Base-by-base conservation (phyloP, 2,888 invertebrate species). In the Apamea crenata region DNA sequence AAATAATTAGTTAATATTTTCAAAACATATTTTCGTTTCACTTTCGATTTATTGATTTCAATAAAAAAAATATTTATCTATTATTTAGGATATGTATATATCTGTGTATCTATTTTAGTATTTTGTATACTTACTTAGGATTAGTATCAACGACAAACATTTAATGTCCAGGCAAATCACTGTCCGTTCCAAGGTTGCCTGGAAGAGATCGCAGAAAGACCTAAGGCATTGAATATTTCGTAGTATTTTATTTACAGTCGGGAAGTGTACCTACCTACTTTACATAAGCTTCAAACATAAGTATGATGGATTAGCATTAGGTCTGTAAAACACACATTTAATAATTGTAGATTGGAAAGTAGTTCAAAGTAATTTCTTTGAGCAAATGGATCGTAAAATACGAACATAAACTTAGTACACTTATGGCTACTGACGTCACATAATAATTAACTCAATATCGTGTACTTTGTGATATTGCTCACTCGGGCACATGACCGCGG, bases 341-440 rank as follows among this genome's bases (percentile, higher is more conserved):
- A 74, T 70, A 69, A 81, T 44, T 66, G 53, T 70, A 77, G 63
- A 74, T 84, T 71, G 69, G 65, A 81, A 81, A 80, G 72, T 85
- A 80, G 81, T 89, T 70, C 79, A 79, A 74, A 84, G 88, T 86
- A 75, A 75, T 81, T 83, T 83, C 69, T 75, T 59, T 16, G 29
- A 71, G 71, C 65, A 86, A 85, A 85, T 74, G 67, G 79, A 75
- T 78, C 77, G 80, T 88, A 75, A 88, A 86, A 88, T 66, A 59
- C 70, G 70, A 79, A 74, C 80, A 79, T 86, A 86, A 88, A 75
- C 74, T 75, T 81, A 75, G 78, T 68, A 74, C 79, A 74, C 65
- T 87, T 74, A 66, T 40, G 70, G 66, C 36, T 50, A 74, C 65
- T 86, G 86, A 80, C 76, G 82, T 74, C 70, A 81, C 67, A 77